These are phyloP conservation scores for Himalopsyche kuldschensis DNA, from an alignment of 2,888 invertebrate genomes.

Conservation along the genomic window DNA sequence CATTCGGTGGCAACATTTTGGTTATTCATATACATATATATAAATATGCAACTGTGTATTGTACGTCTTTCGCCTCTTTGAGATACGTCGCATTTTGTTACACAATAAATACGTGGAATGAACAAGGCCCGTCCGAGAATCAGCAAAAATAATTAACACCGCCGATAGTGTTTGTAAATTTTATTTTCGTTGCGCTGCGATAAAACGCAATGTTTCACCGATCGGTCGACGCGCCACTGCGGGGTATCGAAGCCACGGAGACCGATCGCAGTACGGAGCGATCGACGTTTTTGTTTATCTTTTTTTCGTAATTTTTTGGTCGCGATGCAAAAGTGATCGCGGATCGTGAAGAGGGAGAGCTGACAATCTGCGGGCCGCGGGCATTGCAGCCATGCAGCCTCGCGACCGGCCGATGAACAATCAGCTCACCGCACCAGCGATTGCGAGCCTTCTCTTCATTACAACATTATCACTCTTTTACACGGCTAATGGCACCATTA, in stretches of 20 bases:
- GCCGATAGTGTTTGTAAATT: too few relatives aligned
- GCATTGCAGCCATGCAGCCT: background rate
- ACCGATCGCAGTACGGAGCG: background rate
- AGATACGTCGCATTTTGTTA: too few relatives aligned
- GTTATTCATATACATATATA: too few relatives aligned
- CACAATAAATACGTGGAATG: too few relatives aligned
- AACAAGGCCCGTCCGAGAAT: too few relatives aligned
- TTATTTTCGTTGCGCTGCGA: background rate
- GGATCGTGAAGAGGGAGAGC: background rate
- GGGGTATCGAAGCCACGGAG: background rate
- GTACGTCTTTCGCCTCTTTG: too few relatives aligned
- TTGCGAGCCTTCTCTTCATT: background rate
- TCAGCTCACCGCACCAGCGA: background rate
- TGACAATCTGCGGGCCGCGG: background rate
- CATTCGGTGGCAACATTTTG: too few relatives aligned
- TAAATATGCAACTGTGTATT: too few relatives aligned
- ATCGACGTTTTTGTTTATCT: background rate
- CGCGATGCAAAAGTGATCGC: background rate
- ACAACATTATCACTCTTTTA: background rate
- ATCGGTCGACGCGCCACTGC: background rate
- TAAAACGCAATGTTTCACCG: background rate
- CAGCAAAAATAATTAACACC: too few relatives aligned
- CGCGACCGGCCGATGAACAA: background rate
- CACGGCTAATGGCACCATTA: background rate
- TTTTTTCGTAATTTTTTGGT: background rate